Evolutionary conservation across 2,797 vertebrate species (phyloP).

Genomic region (Schizopygopsis malacanthus): DNA sequence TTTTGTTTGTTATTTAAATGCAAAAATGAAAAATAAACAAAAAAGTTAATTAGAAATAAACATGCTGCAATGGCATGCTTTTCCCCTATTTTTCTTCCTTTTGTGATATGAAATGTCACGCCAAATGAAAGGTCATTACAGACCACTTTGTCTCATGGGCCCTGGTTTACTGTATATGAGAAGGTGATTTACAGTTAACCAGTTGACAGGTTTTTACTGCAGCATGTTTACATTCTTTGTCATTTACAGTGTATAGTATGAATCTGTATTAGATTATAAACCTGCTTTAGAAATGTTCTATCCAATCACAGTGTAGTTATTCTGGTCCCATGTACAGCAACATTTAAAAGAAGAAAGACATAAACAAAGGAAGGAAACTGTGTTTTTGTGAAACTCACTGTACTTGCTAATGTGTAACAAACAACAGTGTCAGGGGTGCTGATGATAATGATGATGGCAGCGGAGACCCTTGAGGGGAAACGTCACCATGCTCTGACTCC

Average conservation of each 20-base stretch:
- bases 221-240: not conserved
- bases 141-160: not conserved
- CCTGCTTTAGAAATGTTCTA: not conserved
- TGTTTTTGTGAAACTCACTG: conserved; percentile 17
- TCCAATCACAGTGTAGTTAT: not conserved
- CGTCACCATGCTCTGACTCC: conserved; percentile 35
- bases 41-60: too few relatives aligned
- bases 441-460: conserved; percentile 30
- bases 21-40: too few relatives aligned
- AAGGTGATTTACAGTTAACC: not conserved
- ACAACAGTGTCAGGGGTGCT: conserved; percentile 26
- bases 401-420: conserved; percentile 18
- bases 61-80: too few relatives aligned
- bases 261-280: not conserved
- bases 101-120: not conserved
- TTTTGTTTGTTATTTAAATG: too few relatives aligned
- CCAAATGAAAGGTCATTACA: not conserved
- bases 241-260: not conserved
- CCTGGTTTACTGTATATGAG: not conserved
- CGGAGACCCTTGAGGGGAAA: not conserved
- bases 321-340: not conserved
- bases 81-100: not conserved
- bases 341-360: not conserved
- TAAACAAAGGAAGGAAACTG: not conserved
- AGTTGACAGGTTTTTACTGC: not conserved